phyloP scores from a whole-genome alignment of 1,140 invertebrate species.

The Lordiphosa collinella region DNA sequence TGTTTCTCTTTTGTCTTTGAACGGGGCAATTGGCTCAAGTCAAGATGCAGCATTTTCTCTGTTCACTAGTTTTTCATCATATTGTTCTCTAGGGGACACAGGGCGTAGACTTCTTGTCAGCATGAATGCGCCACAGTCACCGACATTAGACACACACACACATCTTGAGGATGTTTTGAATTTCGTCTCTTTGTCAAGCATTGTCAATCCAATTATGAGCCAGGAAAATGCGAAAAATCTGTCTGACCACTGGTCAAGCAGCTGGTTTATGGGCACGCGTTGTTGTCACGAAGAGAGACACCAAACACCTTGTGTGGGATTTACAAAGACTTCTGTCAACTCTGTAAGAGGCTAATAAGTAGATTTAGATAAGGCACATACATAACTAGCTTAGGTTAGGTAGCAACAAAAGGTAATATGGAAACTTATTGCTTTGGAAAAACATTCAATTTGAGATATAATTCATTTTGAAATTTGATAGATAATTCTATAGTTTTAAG shows the following conservation, averaged over 20 bases:
- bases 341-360: conserved; percentile 40
- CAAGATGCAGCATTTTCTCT: conserved; percentile 60
- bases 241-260: conserved; percentile 43
- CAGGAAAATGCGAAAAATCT: conserved; percentile 36
- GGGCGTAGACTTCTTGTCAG: conserved; percentile 65
- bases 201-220: conserved; percentile 65
- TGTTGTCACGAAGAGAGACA: background rate
- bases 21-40: conserved; percentile 77
- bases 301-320: conserved; percentile 44
- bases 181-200: conserved; percentile 12
- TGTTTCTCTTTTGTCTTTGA: conserved; percentile 72
- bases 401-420: background rate
- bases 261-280: conserved; percentile 55
- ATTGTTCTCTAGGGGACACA: conserved; percentile 8
- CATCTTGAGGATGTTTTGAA: conserved; percentile 7
- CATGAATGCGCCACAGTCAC: conserved; percentile 38
- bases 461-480: too few species aligned
- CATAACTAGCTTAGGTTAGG: background rate
- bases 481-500: too few species aligned
- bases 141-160: conserved; percentile 5
- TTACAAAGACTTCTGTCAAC: conserved; percentile 8
- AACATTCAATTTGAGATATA: too few species aligned
- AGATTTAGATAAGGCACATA: conserved; percentile 29
- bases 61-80: background rate
- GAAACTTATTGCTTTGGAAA: conserved; percentile 12